Conservation (phyloP, 2,797 vertebrate species). For the Sciurus vulgaris region DNA sequence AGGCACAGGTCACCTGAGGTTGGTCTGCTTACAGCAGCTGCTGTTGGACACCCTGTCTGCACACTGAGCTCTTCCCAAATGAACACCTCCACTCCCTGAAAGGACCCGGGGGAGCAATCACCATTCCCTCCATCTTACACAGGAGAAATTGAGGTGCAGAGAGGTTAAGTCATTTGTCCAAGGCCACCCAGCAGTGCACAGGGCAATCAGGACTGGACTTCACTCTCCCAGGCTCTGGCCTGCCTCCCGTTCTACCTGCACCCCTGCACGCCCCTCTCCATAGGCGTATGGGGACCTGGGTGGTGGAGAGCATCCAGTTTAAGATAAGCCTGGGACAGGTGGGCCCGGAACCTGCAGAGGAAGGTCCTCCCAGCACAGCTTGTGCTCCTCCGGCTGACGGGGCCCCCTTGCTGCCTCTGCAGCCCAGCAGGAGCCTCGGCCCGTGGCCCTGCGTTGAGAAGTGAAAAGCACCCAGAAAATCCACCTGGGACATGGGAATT, state of each 20-base stretch:
- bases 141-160: not conserved
- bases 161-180: not conserved
- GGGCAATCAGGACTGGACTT: not conserved
- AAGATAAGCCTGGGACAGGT: not conserved
- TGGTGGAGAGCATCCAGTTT: not conserved
- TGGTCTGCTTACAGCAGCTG: not conserved
- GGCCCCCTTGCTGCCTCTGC: rapidly evolving
- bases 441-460: not conserved
- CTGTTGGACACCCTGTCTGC: rapidly evolving
- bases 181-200: not conserved
- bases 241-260: not conserved
- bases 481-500: too few relatives aligned
- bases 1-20: not conserved
- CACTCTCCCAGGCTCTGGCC: too few relatives aligned
- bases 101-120: rapidly evolving
- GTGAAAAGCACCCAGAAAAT: too few relatives aligned
- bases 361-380: not conserved
- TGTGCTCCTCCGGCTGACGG: not conserved
- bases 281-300: not conserved
- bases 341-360: not conserved
- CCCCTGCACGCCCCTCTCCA: not conserved
- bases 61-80: rapidly evolving
- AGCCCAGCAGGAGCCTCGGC: not conserved
- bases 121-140: not conserved
- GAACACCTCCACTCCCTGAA: not conserved